A percentile compares a stretch with the other conserved stretches of the same genome.
Conservation (phyloP, 2,888 invertebrate genomes). For the Congeria kusceri region DNA sequence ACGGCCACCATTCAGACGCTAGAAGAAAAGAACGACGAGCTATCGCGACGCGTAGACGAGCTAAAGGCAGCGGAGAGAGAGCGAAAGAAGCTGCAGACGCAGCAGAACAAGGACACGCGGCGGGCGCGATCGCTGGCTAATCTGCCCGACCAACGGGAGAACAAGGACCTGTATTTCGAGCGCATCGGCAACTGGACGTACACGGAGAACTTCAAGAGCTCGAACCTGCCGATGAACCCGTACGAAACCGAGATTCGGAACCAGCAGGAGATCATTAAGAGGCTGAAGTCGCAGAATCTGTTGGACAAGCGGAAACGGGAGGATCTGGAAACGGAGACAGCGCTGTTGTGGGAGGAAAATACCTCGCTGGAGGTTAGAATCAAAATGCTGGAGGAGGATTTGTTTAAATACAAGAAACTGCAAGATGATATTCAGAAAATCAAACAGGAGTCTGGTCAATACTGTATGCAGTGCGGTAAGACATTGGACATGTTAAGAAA, state of each 20-base stretch:
- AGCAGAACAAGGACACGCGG: conserved; percentile 76
- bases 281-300: conserved; percentile 76
- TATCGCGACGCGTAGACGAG: conserved; percentile 93
- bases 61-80: conserved; percentile 83
- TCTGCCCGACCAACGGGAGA: conserved; percentile 68
- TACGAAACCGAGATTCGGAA: conserved; percentile 80
- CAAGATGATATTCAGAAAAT: conserved; percentile 73
- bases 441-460: conserved; percentile 66
- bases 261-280: conserved; percentile 79
- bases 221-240: conserved; percentile 77
- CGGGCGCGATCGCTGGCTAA: conserved; percentile 77
- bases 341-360: conserved; percentile 79
- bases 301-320: conserved; percentile 79
- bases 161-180: conserved; percentile 76
- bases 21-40: conserved; percentile 93
- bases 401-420: conserved; percentile 67
- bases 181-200: conserved; percentile 75
- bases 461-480: conserved; percentile 71
- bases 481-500: conserved; percentile 50
- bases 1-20: conserved; percentile 90
- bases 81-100: conserved; percentile 67
- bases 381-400: conserved; percentile 68
- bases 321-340: conserved; percentile 78
- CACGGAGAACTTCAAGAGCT: conserved; percentile 73
- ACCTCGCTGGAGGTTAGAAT: conserved; percentile 76